These are phyloP conservation scores for Lydus trimaculatus DNA, from an alignment of 2,888 invertebrate species.

Conservation along the genomic window DNA sequence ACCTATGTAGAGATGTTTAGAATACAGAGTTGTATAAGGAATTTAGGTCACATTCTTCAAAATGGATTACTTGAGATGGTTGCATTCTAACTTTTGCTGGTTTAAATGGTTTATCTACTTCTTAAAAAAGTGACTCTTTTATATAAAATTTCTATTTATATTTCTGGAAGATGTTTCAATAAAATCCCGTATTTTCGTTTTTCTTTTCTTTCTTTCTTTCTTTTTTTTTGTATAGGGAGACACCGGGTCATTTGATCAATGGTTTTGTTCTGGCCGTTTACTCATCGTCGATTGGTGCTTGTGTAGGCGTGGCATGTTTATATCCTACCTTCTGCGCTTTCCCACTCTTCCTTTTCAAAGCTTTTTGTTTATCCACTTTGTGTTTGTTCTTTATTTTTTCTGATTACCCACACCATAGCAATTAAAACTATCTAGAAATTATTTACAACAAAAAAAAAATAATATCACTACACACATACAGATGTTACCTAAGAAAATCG, in stretches of 20 bases:
- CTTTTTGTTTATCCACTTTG: constrained; percentile 27
- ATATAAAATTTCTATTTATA: background rate
- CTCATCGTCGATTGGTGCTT: constrained; percentile 42
- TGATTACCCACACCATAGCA: too few species aligned
- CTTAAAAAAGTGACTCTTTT: background rate
- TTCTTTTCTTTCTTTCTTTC: too few species aligned
- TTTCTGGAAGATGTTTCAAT: background rate
- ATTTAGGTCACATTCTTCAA: too few species aligned
- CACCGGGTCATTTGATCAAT: constrained; percentile 29
- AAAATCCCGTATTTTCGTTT: background rate
- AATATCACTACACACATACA: too few species aligned
- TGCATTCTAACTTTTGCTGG: too few species aligned
- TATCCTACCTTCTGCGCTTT: constrained; percentile 42
- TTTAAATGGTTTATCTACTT: too few species aligned
- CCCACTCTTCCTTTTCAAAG: constrained; percentile 26
- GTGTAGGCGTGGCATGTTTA: constrained; percentile 44
- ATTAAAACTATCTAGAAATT: too few species aligned
- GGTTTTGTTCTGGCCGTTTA: constrained; percentile 36
- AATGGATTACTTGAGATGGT: too few species aligned
- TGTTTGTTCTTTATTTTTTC: background rate
- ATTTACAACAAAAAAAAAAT: too few species aligned
- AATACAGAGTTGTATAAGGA: too few species aligned
- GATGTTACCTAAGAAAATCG: background rate
- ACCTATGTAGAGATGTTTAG: too few species aligned
- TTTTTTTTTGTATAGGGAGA: background rate